Evolutionary conservation across 2,113 vertebrate genomes (phyloP).

Genomic region (Hippolais icterina): DNA sequence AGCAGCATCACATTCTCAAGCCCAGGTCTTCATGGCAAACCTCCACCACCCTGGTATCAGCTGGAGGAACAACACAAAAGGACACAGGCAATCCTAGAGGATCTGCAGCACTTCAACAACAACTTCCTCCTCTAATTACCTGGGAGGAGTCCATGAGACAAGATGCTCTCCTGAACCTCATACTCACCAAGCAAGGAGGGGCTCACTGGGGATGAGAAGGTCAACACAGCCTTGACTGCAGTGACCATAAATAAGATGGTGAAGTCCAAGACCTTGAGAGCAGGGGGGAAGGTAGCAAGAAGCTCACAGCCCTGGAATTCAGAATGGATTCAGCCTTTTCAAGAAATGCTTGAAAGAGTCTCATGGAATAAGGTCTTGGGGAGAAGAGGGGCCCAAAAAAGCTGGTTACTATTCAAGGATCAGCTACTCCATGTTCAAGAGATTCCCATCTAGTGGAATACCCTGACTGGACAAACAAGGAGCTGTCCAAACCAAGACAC

Average conservation of each 20-base stretch:
- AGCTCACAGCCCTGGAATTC: neutral
- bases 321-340: neutral
- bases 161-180: neutral
- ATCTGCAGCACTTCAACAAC: neutral
- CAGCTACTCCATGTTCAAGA: neutral
- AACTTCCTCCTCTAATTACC: neutral
- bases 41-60: neutral
- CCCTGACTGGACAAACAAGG: neutral
- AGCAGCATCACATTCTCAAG: neutral
- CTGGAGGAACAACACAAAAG: neutral
- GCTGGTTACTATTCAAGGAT: neutral
- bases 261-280: neutral
- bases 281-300: neutral
- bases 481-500: neutral
- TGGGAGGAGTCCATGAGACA: rapidly evolving
- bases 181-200: neutral
- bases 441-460: neutral
- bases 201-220: neutral
- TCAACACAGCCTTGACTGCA: neutral
- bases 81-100: neutral
- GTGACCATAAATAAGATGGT: neutral
- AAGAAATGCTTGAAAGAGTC: neutral
- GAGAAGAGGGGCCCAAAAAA: neutral
- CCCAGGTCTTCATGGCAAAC: neutral
- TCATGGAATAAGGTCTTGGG: neutral